These are phyloP conservation scores for Lapara coniferarum DNA, from an alignment of 2,888 invertebrate genomes.

Conservation along the genomic window DNA sequence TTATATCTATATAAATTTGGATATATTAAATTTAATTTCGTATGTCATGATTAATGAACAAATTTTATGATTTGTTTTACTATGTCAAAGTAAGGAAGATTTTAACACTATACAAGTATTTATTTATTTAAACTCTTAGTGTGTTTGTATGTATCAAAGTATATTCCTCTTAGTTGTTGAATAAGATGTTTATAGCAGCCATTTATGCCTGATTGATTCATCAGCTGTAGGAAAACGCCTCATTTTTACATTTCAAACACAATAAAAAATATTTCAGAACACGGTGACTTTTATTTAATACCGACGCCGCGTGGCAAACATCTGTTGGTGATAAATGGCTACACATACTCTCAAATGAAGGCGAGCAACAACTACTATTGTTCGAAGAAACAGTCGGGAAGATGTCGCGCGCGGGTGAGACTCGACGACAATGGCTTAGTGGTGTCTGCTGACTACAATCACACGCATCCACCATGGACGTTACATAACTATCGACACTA, in stretches of 20 bases:
- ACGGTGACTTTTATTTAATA: conserved; percentile 20
- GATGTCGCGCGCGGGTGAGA: conserved; percentile 12
- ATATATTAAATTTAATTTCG: too few species aligned
- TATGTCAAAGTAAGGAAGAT: too few species aligned
- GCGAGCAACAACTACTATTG: conserved; percentile 22
- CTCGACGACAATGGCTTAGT: not conserved
- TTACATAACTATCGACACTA: not conserved
- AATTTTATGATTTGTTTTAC: too few species aligned
- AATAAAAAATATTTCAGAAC: conserved; percentile 3
- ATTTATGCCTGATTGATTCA: too few species aligned
- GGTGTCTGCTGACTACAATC: not conserved
- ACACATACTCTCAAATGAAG: conserved; percentile 37
- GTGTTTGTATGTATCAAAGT: too few species aligned
- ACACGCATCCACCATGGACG: conserved; percentile 20
- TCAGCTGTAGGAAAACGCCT: too few species aligned
- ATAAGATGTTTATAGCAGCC: too few species aligned
- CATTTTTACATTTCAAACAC: not conserved
- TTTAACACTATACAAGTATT: too few species aligned
- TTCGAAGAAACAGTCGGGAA: conserved; percentile 15
- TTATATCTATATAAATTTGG: not conserved
- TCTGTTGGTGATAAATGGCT: conserved; percentile 38
- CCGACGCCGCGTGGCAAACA: conserved; percentile 35
- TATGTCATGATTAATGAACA: too few species aligned
- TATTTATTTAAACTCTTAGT: too few species aligned
- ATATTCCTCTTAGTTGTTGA: too few species aligned